Evolutionary conservation across 1,140 invertebrate genomes (phyloP), one percentile per base, ranked within the genome.

Genomic region (Drosophila lacertosa): DNA sequence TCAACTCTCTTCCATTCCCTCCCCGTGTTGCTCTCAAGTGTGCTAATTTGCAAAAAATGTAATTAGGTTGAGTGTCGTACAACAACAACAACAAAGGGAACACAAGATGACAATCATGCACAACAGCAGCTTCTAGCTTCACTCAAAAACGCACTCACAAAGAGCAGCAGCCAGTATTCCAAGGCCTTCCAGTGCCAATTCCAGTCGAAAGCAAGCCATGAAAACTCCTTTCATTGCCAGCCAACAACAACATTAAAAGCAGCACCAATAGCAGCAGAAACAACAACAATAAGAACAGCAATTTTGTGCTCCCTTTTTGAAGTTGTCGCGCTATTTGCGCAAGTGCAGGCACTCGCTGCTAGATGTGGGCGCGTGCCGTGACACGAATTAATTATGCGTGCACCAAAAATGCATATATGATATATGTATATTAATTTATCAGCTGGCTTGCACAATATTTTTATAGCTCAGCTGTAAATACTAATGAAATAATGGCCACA

Each of bases 251-350:
- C 33, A 68, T n/a, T n/a, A n/a, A n/a, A n/a, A n/a, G 26, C 39
- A 53, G 47, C 37, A 53, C 22, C 15, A 68, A 11, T 20, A 29
- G 13, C 22, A 59, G 20, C 50, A 50, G 16, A 10, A 70, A 53
- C 50, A 29, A 29, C 48, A 66, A 54, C n/a, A 65, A 72, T 39
- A 54, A 51, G 39, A 77, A 55, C 55, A 55, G 44, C 35, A 63
- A 65, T 50, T 45, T 18, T 58, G 58, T 76, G 77, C 77, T 74
- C 54, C 77, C 76, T 74, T 77, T 84, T 81, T 86, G 72, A 77
- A 84, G 80, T 86, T 88, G 65, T 63, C 54, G 63, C 62, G 65
- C 73, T 86, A 81, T 82, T 88, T 86, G 82, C 82, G 82, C 82
- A 86, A 86, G 82, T 86, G 82, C 82, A 86, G 57, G 77, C 73